A percentile compares a stretch with the other conserved stretches of the same genome.
Conservation (phyloP, 2,888 invertebrate species). For the Chaetogeoica ovagalla region DNA sequence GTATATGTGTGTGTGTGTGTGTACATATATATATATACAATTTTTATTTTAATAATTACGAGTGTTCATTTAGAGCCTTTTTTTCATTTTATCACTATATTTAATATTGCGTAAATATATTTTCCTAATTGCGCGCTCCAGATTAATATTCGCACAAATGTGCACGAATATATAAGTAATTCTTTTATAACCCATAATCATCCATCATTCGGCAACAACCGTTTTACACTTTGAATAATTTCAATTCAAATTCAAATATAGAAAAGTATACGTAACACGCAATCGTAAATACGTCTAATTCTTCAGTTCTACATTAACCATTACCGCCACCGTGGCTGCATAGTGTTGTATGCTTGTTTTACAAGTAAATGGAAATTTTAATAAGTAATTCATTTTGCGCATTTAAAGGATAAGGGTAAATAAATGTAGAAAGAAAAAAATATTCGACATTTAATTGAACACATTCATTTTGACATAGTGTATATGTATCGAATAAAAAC, state of each 20-base stretch:
- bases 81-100: neutral
- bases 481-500: no score
- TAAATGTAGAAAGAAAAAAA: neutral
- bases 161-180: neutral
- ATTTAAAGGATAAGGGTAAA: neutral
- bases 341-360: neutral
- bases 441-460: neutral
- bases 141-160: neutral
- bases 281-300: neutral
- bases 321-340: neutral
- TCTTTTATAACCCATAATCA: slow-evolving; percentile 4
- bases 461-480: neutral
- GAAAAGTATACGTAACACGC: neutral
- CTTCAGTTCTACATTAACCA: neutral
- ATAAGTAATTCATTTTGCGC: neutral
- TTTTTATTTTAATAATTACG: no score
- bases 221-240: slow-evolving; percentile 7
- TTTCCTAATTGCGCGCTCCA: neutral
- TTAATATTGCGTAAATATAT: neutral
- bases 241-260: slow-evolving; percentile 13
- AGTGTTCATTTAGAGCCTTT: neutral
- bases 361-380: neutral
- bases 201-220: slow-evolving; percentile 12
- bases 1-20: no score
- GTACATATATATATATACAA: no score